phyloP scores from a whole-genome alignment of 2,113 vertebrate genomes.

The Stigmatopora argus region DNA sequence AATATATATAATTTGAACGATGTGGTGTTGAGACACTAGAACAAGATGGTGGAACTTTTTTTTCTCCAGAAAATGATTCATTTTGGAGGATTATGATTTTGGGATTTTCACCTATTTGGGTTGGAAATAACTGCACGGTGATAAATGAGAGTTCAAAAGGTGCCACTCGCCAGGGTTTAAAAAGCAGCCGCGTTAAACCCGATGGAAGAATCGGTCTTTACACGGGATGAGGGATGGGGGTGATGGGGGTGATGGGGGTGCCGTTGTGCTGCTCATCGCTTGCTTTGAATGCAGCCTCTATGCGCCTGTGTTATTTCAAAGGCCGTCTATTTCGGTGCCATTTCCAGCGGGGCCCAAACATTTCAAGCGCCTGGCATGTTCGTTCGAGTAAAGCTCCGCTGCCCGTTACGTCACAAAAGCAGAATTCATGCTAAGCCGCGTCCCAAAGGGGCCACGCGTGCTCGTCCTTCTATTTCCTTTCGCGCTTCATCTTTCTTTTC shows the following conservation, averaged over 20 bases:
- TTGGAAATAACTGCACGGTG: too few relatives aligned
- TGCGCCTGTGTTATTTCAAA: conserved; percentile 58
- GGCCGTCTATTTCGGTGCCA: conserved; percentile 32
- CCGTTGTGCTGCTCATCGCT: conserved; percentile 23
- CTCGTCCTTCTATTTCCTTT: conserved; percentile 37
- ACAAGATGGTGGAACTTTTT: too few relatives aligned
- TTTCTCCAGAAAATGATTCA: too few relatives aligned
- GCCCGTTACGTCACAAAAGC: conserved; percentile 68
- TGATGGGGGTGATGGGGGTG: background rate
- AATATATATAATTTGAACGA: too few relatives aligned
- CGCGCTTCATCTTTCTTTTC: conserved; percentile 18
- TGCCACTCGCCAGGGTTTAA: background rate
- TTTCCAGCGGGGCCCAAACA: conserved; percentile 51
- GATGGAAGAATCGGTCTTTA: background rate
- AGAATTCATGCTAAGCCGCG: conserved; percentile 53
- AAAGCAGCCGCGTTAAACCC: background rate
- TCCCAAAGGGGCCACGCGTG: background rate
- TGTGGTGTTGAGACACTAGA: too few relatives aligned
- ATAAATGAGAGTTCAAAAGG: too few relatives aligned
- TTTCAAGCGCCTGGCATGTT: conserved; percentile 48
- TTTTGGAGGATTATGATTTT: too few relatives aligned
- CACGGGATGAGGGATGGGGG: background rate
- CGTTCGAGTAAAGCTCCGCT: conserved; percentile 60
- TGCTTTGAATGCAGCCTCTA: conserved; percentile 55
- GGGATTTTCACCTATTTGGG: too few relatives aligned